A percentile compares a stretch with the other conserved stretches of the same genome.
phyloP scores from a whole-genome alignment of 1,140 invertebrate genomes.

The Bombus waltoni region DNA sequence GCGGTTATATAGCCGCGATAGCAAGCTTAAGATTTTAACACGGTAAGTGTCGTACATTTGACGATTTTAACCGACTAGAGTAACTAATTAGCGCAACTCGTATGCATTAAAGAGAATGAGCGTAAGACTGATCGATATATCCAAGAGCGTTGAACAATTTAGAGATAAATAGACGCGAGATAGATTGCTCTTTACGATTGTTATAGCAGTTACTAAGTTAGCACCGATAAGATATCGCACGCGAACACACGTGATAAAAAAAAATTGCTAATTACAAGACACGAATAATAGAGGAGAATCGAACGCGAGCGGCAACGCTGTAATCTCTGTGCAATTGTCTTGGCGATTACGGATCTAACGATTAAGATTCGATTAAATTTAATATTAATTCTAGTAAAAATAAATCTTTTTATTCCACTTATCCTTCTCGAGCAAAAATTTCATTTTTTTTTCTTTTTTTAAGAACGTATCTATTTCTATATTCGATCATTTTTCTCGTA shows the following conservation, averaged over 20 bases:
- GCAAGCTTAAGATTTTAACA: background rate
- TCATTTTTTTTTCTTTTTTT: too few species aligned
- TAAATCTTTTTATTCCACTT: too few species aligned
- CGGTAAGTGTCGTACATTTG: background rate
- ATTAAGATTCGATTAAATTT: background rate
- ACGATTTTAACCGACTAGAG: background rate
- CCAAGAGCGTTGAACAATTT: background rate
- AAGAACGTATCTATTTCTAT: too few species aligned
- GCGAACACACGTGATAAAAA: background rate
- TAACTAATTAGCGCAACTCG: constrained; percentile 1
- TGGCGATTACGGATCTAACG: background rate
- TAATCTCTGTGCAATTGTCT: constrained; percentile 15
- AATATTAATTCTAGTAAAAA: background rate
- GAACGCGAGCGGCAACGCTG: background rate
- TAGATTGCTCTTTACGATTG: constrained; percentile 29
- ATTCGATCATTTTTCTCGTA: too few species aligned
- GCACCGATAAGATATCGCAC: constrained; percentile 20
- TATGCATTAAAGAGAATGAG: background rate
- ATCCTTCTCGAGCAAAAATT: too few species aligned
- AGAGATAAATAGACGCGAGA: constrained; percentile 32
- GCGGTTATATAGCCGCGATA: background rate
- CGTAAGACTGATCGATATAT: constrained; percentile 2
- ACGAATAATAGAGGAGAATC: too few species aligned
- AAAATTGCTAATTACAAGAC: constrained; percentile 17
- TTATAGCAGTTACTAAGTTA: constrained; percentile 48